These are phyloP conservation scores for Colius striatus DNA, from an alignment of 2,113 vertebrate species.

Conservation along the genomic window DNA sequence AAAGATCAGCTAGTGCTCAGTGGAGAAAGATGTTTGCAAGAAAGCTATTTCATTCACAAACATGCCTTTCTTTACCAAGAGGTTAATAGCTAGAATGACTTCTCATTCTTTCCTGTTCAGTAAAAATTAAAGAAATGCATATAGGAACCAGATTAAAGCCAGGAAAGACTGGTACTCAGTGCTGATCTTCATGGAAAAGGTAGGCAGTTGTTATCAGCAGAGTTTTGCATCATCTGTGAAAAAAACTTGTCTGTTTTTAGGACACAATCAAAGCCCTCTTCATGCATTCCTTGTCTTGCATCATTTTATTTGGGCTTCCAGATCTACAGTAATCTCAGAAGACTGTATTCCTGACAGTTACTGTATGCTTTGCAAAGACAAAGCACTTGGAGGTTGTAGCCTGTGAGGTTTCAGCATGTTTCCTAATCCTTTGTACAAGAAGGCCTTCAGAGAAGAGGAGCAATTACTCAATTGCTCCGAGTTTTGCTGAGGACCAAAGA, in stretches of 20 bases:
- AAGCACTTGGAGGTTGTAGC: background rate
- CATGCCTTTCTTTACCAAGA: background rate
- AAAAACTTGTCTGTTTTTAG: background rate
- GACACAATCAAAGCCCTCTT: background rate
- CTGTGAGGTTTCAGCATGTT: background rate
- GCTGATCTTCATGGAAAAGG: background rate
- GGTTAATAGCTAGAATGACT: background rate
- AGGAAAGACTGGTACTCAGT: background rate
- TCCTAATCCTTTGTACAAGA: background rate
- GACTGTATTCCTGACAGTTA: background rate
- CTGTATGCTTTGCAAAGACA: background rate
- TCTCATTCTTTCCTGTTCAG: background rate
- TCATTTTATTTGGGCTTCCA: background rate
- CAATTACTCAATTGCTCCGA: background rate
- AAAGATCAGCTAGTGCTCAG: background rate
- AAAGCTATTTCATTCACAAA: background rate
- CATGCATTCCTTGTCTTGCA: background rate
- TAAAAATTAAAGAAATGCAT: background rate
- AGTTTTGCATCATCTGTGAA: background rate
- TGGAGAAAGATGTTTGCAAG: background rate
- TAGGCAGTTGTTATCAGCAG: background rate
- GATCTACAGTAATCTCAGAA: background rate
- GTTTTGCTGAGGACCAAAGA: background rate
- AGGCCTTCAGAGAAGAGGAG: background rate
- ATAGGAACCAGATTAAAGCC: background rate